phyloP scores from a whole-genome alignment of 2,888 invertebrate genomes.

The Limnephilus auricula region DNA sequence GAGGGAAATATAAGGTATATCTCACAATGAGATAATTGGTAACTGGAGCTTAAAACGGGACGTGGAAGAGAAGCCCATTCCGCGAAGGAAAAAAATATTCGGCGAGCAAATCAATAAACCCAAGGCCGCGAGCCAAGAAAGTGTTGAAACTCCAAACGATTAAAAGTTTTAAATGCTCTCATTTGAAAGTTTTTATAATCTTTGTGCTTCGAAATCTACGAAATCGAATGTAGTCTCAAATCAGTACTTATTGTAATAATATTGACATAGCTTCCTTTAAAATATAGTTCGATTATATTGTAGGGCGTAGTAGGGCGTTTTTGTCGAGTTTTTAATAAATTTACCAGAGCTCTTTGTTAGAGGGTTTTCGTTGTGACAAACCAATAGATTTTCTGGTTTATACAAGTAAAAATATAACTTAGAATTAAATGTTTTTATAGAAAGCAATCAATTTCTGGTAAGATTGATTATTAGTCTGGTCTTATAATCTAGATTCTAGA shows the following conservation, averaged over 20 bases:
- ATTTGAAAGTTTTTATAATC: background rate
- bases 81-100: background rate
- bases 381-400: too few species aligned
- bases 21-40: background rate
- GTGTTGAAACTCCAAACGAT: background rate
- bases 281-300: too few species aligned
- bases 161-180: background rate
- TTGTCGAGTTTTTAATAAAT: too few species aligned
- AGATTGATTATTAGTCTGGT: too few species aligned
- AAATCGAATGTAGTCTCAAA: background rate
- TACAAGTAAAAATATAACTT: too few species aligned
- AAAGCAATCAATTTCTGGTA: too few species aligned
- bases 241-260: background rate
- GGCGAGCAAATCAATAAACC: conserved; percentile 25
- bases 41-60: background rate
- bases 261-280: background rate
- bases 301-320: too few species aligned
- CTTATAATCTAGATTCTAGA: too few species aligned
- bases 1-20: background rate
- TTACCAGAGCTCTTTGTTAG: too few species aligned
- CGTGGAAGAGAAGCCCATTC: background rate
- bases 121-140: background rate
- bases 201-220: background rate
- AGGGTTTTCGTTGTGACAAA: too few species aligned
- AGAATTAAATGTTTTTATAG: too few species aligned